Evolutionary conservation across 2,113 vertebrate species (phyloP).

Genomic region (Cnemophilus loriae): DNA sequence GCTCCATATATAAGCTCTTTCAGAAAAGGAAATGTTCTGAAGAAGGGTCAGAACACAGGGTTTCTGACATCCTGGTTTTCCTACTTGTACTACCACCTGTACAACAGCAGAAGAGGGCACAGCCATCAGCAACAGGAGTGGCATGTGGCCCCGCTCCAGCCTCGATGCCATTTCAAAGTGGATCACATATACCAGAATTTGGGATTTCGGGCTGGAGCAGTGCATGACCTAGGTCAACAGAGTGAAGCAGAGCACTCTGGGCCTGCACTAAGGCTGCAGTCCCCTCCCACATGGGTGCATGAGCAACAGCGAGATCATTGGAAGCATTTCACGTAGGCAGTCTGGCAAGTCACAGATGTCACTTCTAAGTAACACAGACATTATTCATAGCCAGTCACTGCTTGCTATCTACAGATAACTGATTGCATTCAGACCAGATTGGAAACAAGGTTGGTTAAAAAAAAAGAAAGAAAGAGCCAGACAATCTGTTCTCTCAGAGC

Average conservation of each 20-base stretch:
- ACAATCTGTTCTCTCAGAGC: slow-evolving; percentile 41
- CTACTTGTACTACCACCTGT: rapidly evolving
- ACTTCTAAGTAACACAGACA: slow-evolving; percentile 45
- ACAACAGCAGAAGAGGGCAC: background rate
- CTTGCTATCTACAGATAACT: slow-evolving; percentile 55
- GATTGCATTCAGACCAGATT: slow-evolving; percentile 52
- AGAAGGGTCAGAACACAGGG: background rate
- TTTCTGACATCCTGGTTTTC: background rate
- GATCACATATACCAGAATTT: background rate
- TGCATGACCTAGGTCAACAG: rapidly evolving
- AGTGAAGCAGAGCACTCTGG: background rate
- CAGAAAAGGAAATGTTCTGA: background rate
- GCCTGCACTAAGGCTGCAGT: background rate
- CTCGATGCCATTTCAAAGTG: rapidly evolving
- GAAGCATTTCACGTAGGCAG: slow-evolving; percentile 57
- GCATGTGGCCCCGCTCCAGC: rapidly evolving
- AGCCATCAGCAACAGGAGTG: background rate
- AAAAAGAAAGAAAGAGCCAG: background rate
- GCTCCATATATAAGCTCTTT: background rate
- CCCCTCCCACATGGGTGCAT: background rate
- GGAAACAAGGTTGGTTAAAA: slow-evolving; percentile 33
- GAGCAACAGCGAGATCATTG: background rate
- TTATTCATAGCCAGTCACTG: slow-evolving; percentile 57
- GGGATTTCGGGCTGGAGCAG: background rate
- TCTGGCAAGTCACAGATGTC: slow-evolving; percentile 62